phyloP scores from a whole-genome alignment of 2,888 invertebrate species.

The Philhelius pedissequus region DNA sequence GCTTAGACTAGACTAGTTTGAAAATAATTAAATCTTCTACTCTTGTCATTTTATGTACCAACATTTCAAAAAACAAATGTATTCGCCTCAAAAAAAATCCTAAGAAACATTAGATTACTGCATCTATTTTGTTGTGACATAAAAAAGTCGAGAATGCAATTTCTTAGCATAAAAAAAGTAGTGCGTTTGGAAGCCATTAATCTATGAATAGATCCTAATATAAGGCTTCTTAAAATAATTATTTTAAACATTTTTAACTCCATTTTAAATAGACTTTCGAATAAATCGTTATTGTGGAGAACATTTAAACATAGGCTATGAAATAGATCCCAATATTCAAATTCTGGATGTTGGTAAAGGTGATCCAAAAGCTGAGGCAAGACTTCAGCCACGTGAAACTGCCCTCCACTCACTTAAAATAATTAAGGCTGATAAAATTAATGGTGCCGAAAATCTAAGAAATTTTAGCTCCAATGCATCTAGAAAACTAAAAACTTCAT shows the following conservation, averaged over 20 bases:
- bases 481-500: constrained; percentile 44
- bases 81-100: no score
- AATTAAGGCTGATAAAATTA: constrained; percentile 66
- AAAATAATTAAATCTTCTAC: no score
- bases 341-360: constrained; percentile 25
- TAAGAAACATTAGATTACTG: no score
- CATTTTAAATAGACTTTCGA: constrained; percentile 78
- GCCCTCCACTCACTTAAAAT: constrained; percentile 72
- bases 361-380: constrained; percentile 70
- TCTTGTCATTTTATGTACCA: no score
- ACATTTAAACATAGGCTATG: constrained; percentile 78
- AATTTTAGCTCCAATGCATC: constrained; percentile 15
- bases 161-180: no score
- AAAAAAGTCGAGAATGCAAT: no score
- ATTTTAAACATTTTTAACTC: constrained; percentile 38
- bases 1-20: no score
- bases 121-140: no score
- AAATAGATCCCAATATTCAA: constrained; percentile 75
- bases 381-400: constrained; percentile 69
- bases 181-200: no score
- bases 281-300: constrained; percentile 82
- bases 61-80: no score
- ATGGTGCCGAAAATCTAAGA: constrained; percentile 24
- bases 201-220: no score
- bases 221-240: no score